Percentiles rank a stretch among this genome's conserved stretches.
Evolutionary conservation across 2,797 vertebrate species (phyloP).

Genomic region (Helostoma temminkii): DNA sequence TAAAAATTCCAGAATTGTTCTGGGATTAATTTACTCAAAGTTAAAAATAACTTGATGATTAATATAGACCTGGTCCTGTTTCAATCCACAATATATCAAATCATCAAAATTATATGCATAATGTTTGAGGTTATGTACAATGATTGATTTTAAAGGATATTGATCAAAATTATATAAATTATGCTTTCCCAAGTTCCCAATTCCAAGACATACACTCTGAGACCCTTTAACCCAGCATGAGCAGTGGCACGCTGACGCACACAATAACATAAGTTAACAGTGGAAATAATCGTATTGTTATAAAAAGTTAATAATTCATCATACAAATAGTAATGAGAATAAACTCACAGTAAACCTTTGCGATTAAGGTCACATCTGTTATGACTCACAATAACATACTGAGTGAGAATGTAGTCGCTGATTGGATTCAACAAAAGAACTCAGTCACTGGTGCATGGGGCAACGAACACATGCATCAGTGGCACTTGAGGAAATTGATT

Average conservation of each 20-base stretch:
- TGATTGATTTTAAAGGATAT: constrained; percentile 44
- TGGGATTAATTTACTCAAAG: neutral
- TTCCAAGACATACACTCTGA: constrained; percentile 32
- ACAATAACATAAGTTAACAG: neutral
- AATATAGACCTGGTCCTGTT: neutral
- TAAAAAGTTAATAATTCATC: constrained; percentile 4
- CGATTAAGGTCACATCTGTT: neutral
- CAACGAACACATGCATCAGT: neutral
- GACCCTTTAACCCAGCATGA: constrained; percentile 6
- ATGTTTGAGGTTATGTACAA: constrained; percentile 20
- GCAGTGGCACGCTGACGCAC: neutral
- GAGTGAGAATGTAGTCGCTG: neutral
- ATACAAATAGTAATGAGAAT: neutral
- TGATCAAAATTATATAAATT: constrained; percentile 44
- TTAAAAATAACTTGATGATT: neutral
- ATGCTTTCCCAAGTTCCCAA: constrained; percentile 27
- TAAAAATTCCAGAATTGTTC: neutral
- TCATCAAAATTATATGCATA: neutral
- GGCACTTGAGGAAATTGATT: neutral
- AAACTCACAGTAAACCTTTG: neutral
- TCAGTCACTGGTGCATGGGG: neutral
- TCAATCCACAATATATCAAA: constrained; percentile 1
- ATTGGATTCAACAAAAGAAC: neutral
- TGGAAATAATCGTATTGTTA: constrained; percentile 14
- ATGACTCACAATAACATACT: neutral